Evolutionary conservation across 1,140 invertebrate genomes (phyloP).

Genomic region (Ruditapes philippinarum): DNA sequence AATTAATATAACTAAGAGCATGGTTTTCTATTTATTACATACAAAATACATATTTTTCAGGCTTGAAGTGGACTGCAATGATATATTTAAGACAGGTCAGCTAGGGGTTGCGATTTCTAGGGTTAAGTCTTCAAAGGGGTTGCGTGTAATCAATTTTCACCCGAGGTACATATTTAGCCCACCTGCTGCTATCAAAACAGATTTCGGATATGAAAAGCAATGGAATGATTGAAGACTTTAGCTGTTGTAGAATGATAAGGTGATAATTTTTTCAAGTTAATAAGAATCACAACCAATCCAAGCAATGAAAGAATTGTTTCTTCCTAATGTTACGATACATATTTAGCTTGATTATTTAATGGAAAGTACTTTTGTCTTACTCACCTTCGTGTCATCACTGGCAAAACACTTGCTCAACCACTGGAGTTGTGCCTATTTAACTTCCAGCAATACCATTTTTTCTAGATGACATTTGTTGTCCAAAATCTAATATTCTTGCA

Average conservation of each 20-base stretch:
- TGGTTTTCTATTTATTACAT: background rate
- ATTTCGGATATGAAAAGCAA: background rate
- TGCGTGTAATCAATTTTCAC: too few species aligned
- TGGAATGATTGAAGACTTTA: background rate
- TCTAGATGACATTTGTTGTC: too few species aligned
- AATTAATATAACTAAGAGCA: background rate
- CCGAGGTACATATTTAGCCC: background rate
- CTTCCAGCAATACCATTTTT: too few species aligned
- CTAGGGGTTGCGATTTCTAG: conserved; percentile 7
- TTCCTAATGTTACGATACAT: too few species aligned
- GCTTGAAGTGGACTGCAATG: background rate
- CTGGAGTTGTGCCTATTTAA: too few species aligned
- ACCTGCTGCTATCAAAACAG: background rate
- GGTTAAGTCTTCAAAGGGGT: background rate
- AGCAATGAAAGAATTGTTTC: background rate
- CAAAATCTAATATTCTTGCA: too few species aligned
- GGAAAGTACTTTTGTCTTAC: background rate
- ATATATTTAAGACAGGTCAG: conserved; percentile 13
- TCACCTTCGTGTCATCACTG: background rate
- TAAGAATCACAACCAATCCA: too few species aligned
- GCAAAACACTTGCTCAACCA: too few species aligned
- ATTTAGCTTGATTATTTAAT: background rate
- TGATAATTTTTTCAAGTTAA: background rate
- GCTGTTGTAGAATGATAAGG: background rate
- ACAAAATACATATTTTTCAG: too few species aligned